Evolutionary conservation across 2,888 invertebrate genomes (phyloP).

Genomic region (Idaea aversata): DNA sequence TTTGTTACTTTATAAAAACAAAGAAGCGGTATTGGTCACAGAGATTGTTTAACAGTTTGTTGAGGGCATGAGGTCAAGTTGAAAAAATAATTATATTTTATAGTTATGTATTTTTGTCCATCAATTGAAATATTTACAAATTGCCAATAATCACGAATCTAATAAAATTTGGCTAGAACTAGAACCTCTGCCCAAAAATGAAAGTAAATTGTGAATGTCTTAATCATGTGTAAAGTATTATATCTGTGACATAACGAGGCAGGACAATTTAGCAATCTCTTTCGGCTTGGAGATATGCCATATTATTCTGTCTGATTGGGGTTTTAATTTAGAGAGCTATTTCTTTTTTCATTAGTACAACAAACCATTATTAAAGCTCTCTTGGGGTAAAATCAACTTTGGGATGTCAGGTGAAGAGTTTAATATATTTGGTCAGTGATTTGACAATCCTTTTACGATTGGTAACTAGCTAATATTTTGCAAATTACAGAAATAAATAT

Average conservation of each 20-base stretch:
- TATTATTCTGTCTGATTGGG: conserved; percentile 58
- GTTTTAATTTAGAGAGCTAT: conserved; percentile 51
- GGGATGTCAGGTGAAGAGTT: conserved; percentile 78
- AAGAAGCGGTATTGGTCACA: conserved; percentile 53
- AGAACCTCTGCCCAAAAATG: conserved; percentile 33
- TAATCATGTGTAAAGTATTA: conserved; percentile 27
- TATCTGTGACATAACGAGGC: conserved; percentile 65
- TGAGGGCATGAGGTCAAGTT: conserved; percentile 35
- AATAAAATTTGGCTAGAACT: conserved; percentile 10
- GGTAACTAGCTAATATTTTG: conserved; percentile 4
- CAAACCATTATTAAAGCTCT: conserved; percentile 53
- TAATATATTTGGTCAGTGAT: conserved; percentile 46
- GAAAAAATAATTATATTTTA: conserved; percentile 45
- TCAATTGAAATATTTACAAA: conserved; percentile 29
- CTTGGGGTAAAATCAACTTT: conserved; percentile 49
- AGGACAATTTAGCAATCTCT: conserved; percentile 59
- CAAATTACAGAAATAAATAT: not conserved
- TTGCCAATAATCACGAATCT: conserved; percentile 16
- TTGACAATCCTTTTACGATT: conserved; percentile 13
- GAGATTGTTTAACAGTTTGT: conserved; percentile 23
- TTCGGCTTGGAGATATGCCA: conserved; percentile 63
- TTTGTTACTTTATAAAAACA: conserved; percentile 29
- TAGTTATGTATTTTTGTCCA: conserved; percentile 41
- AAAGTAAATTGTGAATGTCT: conserved; percentile 27
- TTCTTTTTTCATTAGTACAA: conserved; percentile 41